Conservation (phyloP, 2,888 invertebrate species). For the Fragum whitleyi region DNA sequence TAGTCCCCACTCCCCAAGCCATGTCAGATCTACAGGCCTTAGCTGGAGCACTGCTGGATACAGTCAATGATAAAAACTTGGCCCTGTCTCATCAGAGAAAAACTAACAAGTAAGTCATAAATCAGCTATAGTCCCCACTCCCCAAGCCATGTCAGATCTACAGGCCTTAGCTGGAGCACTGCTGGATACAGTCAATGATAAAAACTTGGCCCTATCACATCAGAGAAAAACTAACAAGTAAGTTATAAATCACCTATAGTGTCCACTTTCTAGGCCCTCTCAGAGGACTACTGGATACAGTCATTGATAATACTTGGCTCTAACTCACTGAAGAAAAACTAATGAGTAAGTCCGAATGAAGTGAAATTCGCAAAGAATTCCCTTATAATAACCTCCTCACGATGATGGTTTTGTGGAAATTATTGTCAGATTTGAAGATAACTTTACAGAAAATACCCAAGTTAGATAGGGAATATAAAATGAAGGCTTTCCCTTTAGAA, state of each 20-base stretch:
- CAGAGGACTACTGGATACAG: constrained; percentile 92
- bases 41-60: constrained; percentile 92
- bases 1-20: constrained; percentile 88
- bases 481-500: no score
- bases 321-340: constrained; percentile 94
- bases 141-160: constrained; percentile 91
- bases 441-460: no score
- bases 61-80: constrained; percentile 93
- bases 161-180: constrained; percentile 92
- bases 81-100: constrained; percentile 94
- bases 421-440: no score
- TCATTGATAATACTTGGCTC: constrained; percentile 94
- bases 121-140: constrained; percentile 86
- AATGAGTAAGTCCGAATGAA: constrained; percentile 92
- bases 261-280: constrained; percentile 89
- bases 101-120: constrained; percentile 91
- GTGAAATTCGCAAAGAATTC: no score
- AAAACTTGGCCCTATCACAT: constrained; percentile 93
- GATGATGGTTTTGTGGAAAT: background rate
- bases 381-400: background rate
- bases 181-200: constrained; percentile 94
- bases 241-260: constrained; percentile 86
- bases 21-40: constrained; percentile 92
- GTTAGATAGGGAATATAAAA: no score
- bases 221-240: constrained; percentile 94